Evolutionary conservation across 2,888 invertebrate genomes (phyloP).

Genomic region (Hypena proboscidalis): DNA sequence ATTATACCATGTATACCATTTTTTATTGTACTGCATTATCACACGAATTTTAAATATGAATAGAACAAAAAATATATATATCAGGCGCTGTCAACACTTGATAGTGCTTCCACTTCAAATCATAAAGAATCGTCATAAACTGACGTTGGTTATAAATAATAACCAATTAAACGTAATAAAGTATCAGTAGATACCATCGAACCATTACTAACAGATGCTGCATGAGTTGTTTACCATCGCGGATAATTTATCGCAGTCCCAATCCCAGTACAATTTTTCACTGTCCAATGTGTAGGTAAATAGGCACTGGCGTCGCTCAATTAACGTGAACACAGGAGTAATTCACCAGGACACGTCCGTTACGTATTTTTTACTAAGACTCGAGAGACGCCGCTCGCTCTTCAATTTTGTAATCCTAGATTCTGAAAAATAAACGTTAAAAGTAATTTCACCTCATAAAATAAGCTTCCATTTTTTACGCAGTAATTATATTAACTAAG

Average conservation of each 20-base stretch:
- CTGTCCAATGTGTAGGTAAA: constrained; percentile 24
- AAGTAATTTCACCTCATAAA: background rate
- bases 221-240: constrained; percentile 61
- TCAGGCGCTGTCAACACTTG: too few relatives aligned
- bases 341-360: constrained; percentile 8
- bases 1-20: too few relatives aligned
- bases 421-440: too few relatives aligned
- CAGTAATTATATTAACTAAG: constrained; percentile 2
- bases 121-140: background rate
- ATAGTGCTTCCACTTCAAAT: too few relatives aligned
- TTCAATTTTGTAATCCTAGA: too few relatives aligned
- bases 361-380: background rate
- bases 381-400: too few relatives aligned
- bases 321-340: constrained; percentile 19
- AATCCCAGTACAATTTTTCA: constrained; percentile 56
- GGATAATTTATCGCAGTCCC: constrained; percentile 57
- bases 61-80: too few relatives aligned
- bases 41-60: too few relatives aligned
- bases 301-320: constrained; percentile 15
- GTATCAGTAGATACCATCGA: constrained; percentile 45
- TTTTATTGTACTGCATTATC: too few relatives aligned
- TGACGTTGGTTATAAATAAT: constrained; percentile 28
- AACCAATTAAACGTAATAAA: constrained; percentile 42
- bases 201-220: constrained; percentile 61
- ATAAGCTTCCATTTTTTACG: background rate